Evolutionary conservation across 2,113 vertebrate species (phyloP).

Genomic region (Paradoxurus hermaphroditus): DNA sequence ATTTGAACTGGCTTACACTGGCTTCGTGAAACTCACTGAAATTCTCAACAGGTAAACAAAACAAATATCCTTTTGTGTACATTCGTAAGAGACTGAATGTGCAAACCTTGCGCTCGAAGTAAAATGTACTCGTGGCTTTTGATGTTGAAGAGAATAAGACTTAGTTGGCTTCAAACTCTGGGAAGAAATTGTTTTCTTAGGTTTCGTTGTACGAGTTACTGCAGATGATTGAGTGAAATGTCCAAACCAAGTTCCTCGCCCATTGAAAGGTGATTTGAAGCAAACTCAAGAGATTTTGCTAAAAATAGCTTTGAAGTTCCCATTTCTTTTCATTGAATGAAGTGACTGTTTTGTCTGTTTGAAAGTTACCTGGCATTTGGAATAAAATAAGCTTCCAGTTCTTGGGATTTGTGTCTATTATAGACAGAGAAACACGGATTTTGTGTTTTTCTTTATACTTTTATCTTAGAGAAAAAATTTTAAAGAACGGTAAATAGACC

Average conservation of each 20-base stretch:
- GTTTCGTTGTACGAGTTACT: constrained; percentile 48
- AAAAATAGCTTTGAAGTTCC: background rate
- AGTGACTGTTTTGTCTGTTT: constrained; percentile 69
- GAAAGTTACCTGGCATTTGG: constrained; percentile 67
- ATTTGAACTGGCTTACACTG: constrained; percentile 97
- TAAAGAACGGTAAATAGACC: background rate
- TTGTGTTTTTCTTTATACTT: constrained; percentile 43
- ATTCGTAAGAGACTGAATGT: constrained; percentile 22
- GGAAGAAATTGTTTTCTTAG: constrained; percentile 51
- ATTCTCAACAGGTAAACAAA: constrained; percentile 90
- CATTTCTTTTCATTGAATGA: constrained; percentile 60
- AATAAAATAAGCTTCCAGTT: constrained; percentile 35
- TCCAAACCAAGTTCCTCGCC: background rate
- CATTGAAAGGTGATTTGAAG: constrained; percentile 50
- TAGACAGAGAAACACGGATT: constrained; percentile 41
- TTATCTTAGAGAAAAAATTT: constrained; percentile 55
- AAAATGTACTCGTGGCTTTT: constrained; percentile 46
- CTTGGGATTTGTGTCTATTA: constrained; percentile 42
- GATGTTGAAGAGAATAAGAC: constrained; percentile 46
- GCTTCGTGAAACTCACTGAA: constrained; percentile 95
- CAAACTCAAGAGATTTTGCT: constrained; percentile 41
- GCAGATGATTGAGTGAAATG: constrained; percentile 1
- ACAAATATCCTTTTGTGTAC: constrained; percentile 36
- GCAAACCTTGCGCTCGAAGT: background rate
- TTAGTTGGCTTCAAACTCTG: constrained; percentile 40